Evolutionary conservation across 2,113 vertebrate genomes (phyloP), one percentile per base, ranked within the genome.

Genomic region (Alligator sinensis): DNA sequence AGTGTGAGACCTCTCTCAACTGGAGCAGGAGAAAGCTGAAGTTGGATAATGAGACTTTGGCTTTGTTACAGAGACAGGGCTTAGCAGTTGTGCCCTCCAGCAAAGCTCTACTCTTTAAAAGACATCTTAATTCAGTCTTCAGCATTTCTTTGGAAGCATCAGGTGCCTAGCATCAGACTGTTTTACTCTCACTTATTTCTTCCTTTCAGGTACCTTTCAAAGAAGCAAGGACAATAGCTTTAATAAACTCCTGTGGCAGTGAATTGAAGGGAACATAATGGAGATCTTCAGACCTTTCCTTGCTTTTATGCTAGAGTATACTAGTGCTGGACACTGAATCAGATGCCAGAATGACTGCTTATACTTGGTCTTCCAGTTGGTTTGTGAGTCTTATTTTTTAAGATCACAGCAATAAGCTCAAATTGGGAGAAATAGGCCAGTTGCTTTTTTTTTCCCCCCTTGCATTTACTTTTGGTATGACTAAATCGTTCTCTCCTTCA

Each of bases 141-240:
- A 84, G 66, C 63, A 91, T 89, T 1, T 75, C 47, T 47, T 47
- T 47, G 47, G 47, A 47, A 47, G 47, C 47, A 24, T n/a, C 63
- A n/a, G 28, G n/a, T 9, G 14, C 5, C 28, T n/a, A 66, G n/a
- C 25, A 62, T 19, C 61, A 68, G 66, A n/a, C 54, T 66, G 6
- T 83, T 3, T 34, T 95, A 5, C 27, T 47, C 47, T 80, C 21
- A n/a, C n/a, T 13, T 89, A 77, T 97, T 87, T 89, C 80, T 96
- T 98, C 97, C 92, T 95, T 97, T 30, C 95, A 99, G 99, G 98
- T 99, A 99, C 97, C 98, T 99, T 87, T 99, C 99, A 89, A 99
- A 99, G 98, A 99, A 98, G 97, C 99, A 99, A 98, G 98, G 98
- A 96, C 99, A 99, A 94, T 99, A 98, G 97, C 97, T 55, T 82